These are phyloP conservation scores for Periparus ater DNA, from an alignment of 2,797 vertebrate species.

Conservation along the genomic window DNA sequence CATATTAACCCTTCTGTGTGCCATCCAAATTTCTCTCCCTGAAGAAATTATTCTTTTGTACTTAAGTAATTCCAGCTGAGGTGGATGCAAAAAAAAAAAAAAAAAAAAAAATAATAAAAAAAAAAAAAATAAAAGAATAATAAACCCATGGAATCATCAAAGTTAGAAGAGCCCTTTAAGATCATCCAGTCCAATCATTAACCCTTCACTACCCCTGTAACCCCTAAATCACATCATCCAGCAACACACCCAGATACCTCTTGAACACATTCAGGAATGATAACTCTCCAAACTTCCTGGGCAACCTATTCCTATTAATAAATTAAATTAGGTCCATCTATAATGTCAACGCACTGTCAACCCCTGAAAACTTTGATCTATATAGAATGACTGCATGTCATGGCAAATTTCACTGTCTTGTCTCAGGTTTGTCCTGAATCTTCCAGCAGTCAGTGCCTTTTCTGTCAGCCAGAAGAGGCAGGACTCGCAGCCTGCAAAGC, in stretches of 20 bases:
- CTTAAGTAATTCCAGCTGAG: not conserved
- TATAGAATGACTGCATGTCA: fast-evolving
- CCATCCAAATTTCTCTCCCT: not conserved
- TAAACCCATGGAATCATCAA: not conserved
- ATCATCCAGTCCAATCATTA: not conserved
- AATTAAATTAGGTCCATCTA: not conserved
- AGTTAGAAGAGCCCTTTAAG: not conserved
- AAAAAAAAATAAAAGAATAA: not conserved
- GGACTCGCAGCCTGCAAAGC: not conserved
- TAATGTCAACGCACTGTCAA: not conserved
- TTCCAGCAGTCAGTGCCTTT: not conserved
- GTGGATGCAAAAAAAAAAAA: not conserved
- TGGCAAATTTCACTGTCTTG: not conserved
- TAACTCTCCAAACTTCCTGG: not conserved
- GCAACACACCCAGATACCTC: not conserved
- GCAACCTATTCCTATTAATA: not conserved
- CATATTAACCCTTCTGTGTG: not conserved
- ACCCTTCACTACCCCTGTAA: fast-evolving
- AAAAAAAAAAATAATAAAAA: not conserved
- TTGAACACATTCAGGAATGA: not conserved
- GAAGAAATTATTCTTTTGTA: not conserved
- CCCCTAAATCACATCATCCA: not conserved
- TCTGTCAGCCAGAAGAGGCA: not conserved
- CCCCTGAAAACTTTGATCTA: not conserved
- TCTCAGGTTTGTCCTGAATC: not conserved